phyloP scores from a whole-genome alignment of 2,797 vertebrate genomes.

The Cyclopterus lumpus region DNA sequence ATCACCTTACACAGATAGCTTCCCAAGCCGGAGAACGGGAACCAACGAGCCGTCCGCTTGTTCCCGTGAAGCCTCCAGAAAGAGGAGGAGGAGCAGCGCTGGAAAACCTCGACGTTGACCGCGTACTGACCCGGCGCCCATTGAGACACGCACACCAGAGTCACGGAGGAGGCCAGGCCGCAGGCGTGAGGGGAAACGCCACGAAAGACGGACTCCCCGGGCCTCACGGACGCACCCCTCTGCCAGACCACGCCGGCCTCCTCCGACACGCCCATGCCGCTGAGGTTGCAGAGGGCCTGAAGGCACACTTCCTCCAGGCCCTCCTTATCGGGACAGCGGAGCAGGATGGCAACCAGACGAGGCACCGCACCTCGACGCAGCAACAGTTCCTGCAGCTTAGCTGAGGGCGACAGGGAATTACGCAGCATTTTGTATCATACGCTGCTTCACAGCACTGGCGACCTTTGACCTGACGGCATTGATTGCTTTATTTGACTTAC shows the following conservation, averaged over 20 bases:
- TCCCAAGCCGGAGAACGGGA: constrained; percentile 57
- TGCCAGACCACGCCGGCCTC: constrained; percentile 79
- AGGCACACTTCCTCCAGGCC: constrained; percentile 85
- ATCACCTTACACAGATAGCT: constrained; percentile 70
- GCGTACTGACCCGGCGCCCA: constrained; percentile 73
- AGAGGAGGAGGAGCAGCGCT: constrained; percentile 76
- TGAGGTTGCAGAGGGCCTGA: constrained; percentile 88
- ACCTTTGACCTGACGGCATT: neutral
- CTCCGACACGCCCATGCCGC: constrained; percentile 81
- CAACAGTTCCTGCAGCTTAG: constrained; percentile 85
- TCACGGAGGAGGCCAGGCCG: constrained; percentile 75
- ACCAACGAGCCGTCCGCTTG: constrained; percentile 41
- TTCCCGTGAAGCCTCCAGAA: constrained; percentile 75
- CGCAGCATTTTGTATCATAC: too few relatives aligned
- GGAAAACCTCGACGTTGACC: constrained; percentile 79
- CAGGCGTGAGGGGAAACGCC: constrained; percentile 67
- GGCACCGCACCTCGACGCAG: constrained; percentile 85
- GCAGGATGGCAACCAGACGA: constrained; percentile 84
- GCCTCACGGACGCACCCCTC: constrained; percentile 51
- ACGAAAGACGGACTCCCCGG: constrained; percentile 73
- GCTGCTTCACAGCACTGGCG: neutral
- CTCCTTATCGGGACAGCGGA: constrained; percentile 81
- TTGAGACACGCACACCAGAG: constrained; percentile 71
- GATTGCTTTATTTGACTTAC: too few relatives aligned
- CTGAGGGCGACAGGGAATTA: constrained; percentile 59